Evolutionary conservation across 2,888 invertebrate genomes (phyloP).

Genomic region (Deroplatys truncata): DNA sequence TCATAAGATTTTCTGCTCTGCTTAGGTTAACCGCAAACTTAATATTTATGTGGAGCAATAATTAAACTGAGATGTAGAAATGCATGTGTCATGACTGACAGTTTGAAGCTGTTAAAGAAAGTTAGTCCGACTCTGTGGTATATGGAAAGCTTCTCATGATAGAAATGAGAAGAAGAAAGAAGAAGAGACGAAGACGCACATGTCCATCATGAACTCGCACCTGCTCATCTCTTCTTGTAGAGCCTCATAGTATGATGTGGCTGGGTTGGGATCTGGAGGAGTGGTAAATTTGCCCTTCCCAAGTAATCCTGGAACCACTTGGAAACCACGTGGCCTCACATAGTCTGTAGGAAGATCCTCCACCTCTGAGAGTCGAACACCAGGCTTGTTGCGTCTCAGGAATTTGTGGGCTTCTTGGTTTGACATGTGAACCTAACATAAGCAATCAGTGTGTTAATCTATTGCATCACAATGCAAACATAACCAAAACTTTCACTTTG

Average conservation of each 20-base stretch:
- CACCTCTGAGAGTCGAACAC: constrained; percentile 52
- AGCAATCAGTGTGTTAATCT: constrained; percentile 7
- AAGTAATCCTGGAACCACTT: constrained; percentile 22
- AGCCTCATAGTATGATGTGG: constrained; percentile 38
- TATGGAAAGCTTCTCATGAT: not conserved
- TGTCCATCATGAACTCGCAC: constrained; percentile 37
- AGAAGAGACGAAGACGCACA: not conserved
- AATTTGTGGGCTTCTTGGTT: constrained; percentile 65
- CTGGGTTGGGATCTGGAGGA: constrained; percentile 32
- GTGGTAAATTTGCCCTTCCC: constrained; percentile 32
- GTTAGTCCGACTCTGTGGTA: not conserved
- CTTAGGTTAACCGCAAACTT: no score
- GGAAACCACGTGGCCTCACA: constrained; percentile 53
- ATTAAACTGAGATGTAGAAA: not conserved
- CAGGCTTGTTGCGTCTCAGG: constrained; percentile 59
- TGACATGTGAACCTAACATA: constrained; percentile 56
- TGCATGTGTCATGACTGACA: not conserved
- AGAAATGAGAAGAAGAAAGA: not conserved
- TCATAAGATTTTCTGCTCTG: no score
- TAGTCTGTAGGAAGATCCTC: constrained; percentile 55
- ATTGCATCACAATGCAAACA: no score
- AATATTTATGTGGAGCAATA: no score
- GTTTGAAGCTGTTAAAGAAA: not conserved
- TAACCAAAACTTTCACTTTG: no score
- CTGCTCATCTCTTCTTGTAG: constrained; percentile 48